Conservation (phyloP, 2,113 vertebrate species). For the Ploceus nigricollis region DNA sequence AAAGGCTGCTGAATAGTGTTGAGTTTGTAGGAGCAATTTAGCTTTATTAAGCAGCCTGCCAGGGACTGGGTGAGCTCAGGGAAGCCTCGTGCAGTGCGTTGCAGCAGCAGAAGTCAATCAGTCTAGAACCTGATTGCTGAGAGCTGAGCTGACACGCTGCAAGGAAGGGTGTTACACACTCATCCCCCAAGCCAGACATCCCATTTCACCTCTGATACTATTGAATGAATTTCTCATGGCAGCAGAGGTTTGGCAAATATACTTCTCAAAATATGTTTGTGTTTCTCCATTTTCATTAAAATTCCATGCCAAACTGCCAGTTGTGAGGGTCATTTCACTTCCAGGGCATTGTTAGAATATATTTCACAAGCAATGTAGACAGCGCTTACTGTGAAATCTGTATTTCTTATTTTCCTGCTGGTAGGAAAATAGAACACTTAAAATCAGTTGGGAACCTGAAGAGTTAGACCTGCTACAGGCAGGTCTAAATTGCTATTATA, state of each 20-base stretch:
- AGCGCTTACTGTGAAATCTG: background rate
- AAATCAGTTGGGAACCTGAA: background rate
- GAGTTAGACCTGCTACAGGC: conserved; percentile 1
- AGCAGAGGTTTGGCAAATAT: background rate
- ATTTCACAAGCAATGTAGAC: background rate
- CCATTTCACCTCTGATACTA: background rate
- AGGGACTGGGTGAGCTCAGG: background rate
- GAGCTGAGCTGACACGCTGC: background rate
- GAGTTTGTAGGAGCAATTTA: conserved; percentile 51
- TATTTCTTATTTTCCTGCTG: conserved; percentile 20
- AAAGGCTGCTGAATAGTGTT: conserved; percentile 33
- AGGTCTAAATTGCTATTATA: background rate
- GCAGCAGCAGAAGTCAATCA: background rate
- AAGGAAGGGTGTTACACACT: background rate
- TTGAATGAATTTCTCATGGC: background rate
- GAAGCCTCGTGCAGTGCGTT: background rate
- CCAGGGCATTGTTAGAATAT: background rate
- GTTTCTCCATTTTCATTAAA: background rate
- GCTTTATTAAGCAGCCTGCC: conserved; percentile 59
- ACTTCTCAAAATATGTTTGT: background rate
- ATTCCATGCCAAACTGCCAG: background rate
- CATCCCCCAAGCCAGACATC: background rate
- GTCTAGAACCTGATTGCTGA: background rate
- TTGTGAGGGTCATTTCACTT: background rate
- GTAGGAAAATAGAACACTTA: background rate